A percentile compares a stretch with the other conserved stretches of the same genome.
phyloP scores from a whole-genome alignment of 2,797 vertebrate genomes.

The Spinus pinus region DNA sequence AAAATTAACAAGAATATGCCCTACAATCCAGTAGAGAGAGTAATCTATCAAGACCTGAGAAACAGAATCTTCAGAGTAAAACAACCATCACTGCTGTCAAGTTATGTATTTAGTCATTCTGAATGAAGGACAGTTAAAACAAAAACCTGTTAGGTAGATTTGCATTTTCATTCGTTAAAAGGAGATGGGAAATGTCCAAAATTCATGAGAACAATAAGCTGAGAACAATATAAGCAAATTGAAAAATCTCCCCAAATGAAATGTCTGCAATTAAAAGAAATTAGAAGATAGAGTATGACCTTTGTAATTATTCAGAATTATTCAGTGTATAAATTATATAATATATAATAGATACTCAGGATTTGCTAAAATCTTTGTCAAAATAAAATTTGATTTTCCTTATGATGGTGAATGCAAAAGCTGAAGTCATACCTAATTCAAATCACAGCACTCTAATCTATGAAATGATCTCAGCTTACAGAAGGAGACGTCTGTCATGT shows the following conservation, averaged over 20 bases:
- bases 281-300: background rate
- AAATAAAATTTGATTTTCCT: background rate
- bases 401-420: background rate
- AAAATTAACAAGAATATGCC: slow-evolving; percentile 54
- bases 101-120: slow-evolving; percentile 5
- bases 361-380: background rate
- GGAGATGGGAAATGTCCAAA: background rate
- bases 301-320: background rate
- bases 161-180: background rate
- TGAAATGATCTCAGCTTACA: slow-evolving; percentile 3
- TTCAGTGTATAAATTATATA: background rate
- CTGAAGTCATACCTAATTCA: background rate
- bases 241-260: background rate
- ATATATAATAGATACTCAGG: background rate
- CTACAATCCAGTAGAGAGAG: slow-evolving; percentile 43
- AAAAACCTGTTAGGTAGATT: background rate
- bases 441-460: background rate
- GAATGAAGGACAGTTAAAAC: background rate
- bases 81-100: background rate
- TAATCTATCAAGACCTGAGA: slow-evolving; percentile 37
- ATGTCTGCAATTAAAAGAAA: background rate
- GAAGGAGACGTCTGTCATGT: background rate
- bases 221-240: background rate
- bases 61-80: slow-evolving; percentile 2
- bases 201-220: background rate